A percentile compares a stretch with the other conserved stretches of the same genome.
These are phyloP conservation scores for Rhinella marina DNA, from an alignment of 2,797 vertebrate species.

Conservation along the genomic window DNA sequence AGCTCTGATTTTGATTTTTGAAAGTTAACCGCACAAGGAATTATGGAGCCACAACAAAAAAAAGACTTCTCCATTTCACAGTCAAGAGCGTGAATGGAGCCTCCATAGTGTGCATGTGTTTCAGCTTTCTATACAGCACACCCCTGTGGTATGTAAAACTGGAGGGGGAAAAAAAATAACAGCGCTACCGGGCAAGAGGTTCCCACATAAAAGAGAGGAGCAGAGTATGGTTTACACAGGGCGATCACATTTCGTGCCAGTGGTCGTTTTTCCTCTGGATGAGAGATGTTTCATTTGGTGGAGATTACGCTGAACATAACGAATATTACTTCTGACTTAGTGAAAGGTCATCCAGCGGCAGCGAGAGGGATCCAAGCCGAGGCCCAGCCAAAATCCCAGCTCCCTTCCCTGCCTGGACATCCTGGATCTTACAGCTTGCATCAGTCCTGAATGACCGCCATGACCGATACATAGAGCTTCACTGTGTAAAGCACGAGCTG, in stretches of 20 bases:
- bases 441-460: not conserved
- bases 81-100: not conserved
- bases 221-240: not conserved
- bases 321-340: conserved; percentile 7
- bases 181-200: not conserved
- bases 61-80: conserved; percentile 10
- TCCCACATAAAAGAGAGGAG: conserved; percentile 15
- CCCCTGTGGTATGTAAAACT: conserved; percentile 11
- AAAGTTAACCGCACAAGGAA: not conserved
- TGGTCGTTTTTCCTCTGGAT: not conserved
- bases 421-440: not conserved
- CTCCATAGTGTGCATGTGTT: not conserved
- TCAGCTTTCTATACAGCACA: not conserved
- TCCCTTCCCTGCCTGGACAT: not conserved
- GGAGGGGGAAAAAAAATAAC: not conserved
- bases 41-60: not conserved
- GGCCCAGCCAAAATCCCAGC: not conserved
- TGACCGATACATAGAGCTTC: not conserved
- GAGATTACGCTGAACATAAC: not conserved
- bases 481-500: not conserved
- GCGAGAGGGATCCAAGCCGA: not conserved
- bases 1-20: not conserved
- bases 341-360: conserved; percentile 3
- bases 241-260: not conserved
- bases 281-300: conserved; percentile 17